phyloP scores from a whole-genome alignment of 2,113 vertebrate species.

The Peromyscus leucopus region DNA sequence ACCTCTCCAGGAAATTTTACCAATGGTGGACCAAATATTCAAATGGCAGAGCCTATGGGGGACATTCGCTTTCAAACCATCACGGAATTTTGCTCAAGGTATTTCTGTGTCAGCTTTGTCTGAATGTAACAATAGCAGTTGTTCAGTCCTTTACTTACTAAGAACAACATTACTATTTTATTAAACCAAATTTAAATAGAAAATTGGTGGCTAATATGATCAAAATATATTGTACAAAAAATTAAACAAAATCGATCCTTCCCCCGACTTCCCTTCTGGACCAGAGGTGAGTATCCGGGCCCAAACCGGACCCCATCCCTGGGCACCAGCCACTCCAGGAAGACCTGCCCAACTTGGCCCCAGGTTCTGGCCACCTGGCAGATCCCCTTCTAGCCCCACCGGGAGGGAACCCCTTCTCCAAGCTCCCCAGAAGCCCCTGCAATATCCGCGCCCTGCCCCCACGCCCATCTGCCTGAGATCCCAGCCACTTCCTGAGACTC shows the following conservation, averaged over 20 bases:
- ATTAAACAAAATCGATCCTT: background rate
- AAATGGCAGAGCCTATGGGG: background rate
- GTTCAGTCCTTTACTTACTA: background rate
- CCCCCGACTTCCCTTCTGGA: no score
- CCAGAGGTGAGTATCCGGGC: no score
- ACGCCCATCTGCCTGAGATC: no score
- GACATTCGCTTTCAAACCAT: background rate
- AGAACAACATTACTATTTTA: background rate
- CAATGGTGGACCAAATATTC: background rate
- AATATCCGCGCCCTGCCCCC: no score
- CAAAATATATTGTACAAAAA: background rate
- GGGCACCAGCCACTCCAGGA: no score
- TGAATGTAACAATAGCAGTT: background rate
- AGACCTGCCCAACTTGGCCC: no score
- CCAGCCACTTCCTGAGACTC: no score
- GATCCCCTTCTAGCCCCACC: no score
- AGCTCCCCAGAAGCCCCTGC: no score
- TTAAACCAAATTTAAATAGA: background rate
- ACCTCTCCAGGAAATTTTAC: background rate
- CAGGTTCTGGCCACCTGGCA: no score
- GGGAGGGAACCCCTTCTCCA: no score
- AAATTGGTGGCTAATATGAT: background rate
- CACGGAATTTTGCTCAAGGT: background rate
- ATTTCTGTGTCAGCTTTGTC: slow-evolving; percentile 12
- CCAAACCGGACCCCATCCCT: no score